Conservation (phyloP, 2,797 vertebrate species). For the Coreius guichenoti region DNA sequence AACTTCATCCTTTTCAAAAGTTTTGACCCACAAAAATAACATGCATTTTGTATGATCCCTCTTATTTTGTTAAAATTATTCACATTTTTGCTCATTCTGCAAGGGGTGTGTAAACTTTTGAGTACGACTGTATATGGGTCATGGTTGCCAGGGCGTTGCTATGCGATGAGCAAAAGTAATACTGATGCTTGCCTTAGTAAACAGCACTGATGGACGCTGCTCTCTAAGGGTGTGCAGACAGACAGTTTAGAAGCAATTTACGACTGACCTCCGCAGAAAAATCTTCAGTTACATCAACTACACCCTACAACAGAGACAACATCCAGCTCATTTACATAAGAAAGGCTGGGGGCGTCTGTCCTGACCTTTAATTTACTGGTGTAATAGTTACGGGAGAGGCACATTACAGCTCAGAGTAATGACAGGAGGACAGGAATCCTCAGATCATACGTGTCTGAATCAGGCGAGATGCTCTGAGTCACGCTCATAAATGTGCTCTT, state of each 20-base stretch:
- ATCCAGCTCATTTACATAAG: slow-evolving; percentile 38
- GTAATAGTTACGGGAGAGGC: slow-evolving; percentile 58
- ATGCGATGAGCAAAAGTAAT: not conserved
- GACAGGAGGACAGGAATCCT: slow-evolving; percentile 68
- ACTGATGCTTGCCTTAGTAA: too few species aligned
- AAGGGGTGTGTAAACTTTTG: too few species aligned
- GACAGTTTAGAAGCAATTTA: not conserved
- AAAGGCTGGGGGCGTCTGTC: slow-evolving; percentile 30
- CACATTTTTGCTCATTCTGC: too few species aligned
- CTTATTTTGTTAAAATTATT: too few species aligned
- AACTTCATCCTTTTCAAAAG: too few species aligned
- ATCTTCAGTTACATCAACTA: not conserved
- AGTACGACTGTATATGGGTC: too few species aligned
- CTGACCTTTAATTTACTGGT: slow-evolving; percentile 65
- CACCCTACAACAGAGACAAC: not conserved
- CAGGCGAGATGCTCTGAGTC: slow-evolving; percentile 65
- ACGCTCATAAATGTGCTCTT: slow-evolving; percentile 59
- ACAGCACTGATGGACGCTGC: not conserved
- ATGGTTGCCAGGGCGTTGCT: not conserved
- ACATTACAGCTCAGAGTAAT: slow-evolving; percentile 71
- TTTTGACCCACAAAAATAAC: too few species aligned
- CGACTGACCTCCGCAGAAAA: slow-evolving; percentile 39
- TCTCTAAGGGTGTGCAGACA: not conserved
- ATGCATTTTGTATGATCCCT: too few species aligned
- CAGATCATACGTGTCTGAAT: slow-evolving; percentile 61